Evolutionary conservation across 2,888 invertebrate genomes (phyloP), one percentile per base, ranked within the genome.

Genomic region (Ophion costatus): DNA sequence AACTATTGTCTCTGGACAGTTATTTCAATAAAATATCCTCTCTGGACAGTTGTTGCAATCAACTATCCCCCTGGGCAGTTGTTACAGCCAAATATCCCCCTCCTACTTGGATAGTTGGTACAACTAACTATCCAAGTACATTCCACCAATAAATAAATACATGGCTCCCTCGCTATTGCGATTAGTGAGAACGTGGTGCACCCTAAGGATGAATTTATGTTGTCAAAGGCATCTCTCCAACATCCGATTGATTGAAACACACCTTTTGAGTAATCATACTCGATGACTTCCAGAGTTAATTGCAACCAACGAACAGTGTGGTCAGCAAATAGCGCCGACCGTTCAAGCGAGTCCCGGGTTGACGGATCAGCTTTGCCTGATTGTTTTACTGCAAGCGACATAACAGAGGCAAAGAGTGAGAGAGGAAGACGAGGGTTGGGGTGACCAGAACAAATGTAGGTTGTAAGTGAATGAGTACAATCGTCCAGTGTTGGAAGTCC

Each of bases 391-490:
- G 45, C 70, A 20, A 33, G 70, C 17, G 51, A 51, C 51, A 51
- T 5, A 17, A 14, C 5, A 5, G 51, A 1, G 51, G 51, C 38
- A 11, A 17, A 14, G 14, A 51, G 51, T 17, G 51, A 51, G 14
- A 33, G 7, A 20, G 17, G 20, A 3, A 20, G 6, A 1, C n/a
- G 77, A 51, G 45, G 61, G 42, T 38, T n/a, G 7, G 7, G 9
- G 64, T n/a, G 20, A 56, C n/a, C 20, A 9, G 45, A 64, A 73
- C 51, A 64, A 71, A 80, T 20, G 64, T 33, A n/a, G 24, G 14
- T 64, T 24, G 61, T 66, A 79, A 33, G 51, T 38, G 76, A 66
- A 67, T 67, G 67, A 77, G 67, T n/a, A 3, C n/a, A 11, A 59
- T 9, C 59, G 66, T 57, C 9, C 57, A 73, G 22, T 29, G 38